These are phyloP conservation scores for Agrotis exclamationis DNA, from an alignment of 2,888 invertebrate genomes.

Conservation along the genomic window DNA sequence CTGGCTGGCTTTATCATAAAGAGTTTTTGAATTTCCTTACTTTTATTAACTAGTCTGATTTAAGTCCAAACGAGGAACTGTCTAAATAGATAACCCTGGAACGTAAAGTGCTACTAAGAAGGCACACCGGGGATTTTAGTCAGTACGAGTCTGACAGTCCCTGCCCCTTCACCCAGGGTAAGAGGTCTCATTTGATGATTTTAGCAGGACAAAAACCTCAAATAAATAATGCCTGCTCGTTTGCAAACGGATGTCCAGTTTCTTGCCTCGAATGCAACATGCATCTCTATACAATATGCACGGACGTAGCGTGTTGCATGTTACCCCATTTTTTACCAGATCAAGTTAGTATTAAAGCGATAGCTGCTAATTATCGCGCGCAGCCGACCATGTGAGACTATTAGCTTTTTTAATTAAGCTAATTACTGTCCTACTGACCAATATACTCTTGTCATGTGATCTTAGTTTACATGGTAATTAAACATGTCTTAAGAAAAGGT, in stretches of 20 bases:
- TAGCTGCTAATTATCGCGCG: conserved; percentile 24
- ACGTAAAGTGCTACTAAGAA: too few species aligned
- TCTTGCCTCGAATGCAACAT: conserved; percentile 12
- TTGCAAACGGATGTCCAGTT: conserved; percentile 18
- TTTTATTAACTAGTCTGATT: too few species aligned
- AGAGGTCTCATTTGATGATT: too few species aligned
- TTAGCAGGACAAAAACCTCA: neutral
- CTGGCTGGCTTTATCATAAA: too few species aligned
- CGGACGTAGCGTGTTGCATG: conserved; percentile 24
- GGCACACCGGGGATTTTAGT: too few species aligned
- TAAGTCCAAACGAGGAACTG: too few species aligned
- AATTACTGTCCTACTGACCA: conserved; percentile 24
- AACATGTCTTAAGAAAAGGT: neutral
- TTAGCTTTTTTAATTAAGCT: conserved; percentile 14
- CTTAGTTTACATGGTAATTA: neutral
- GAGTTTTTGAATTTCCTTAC: neutral
- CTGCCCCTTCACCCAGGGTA: too few species aligned
- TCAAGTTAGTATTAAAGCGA: conserved; percentile 13
- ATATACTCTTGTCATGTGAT: neutral
- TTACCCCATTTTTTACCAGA: conserved; percentile 17
- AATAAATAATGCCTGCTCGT: conserved; percentile 3
- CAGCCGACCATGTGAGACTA: conserved; percentile 12
- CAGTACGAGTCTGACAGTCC: too few species aligned
- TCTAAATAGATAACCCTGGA: too few species aligned
- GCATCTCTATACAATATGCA: conserved; percentile 2